phyloP scores from a whole-genome alignment of 23 tunicate species.

The Aplidium turbinatum region DNA sequence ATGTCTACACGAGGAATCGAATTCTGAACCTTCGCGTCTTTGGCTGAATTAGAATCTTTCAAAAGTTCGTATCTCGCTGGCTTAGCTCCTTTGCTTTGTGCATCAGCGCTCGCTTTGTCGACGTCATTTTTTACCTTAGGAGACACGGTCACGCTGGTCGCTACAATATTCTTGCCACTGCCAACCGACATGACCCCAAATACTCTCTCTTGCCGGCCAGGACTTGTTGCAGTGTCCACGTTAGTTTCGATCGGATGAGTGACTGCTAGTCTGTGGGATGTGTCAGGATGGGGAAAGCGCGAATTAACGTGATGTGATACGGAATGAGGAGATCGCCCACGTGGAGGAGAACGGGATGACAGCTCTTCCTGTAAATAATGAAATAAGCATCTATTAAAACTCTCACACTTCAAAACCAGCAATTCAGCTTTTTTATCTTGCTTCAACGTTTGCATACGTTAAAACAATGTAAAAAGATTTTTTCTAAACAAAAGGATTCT shows the following conservation, averaged over 20 bases:
- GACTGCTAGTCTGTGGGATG: constrained; percentile 6
- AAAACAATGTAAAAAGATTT: too few relatives aligned
- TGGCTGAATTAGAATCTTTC: constrained; percentile 16
- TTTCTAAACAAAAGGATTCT: too few relatives aligned
- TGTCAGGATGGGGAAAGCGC: not conserved
- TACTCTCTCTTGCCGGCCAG: constrained; percentile 39
- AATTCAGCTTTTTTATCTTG: too few relatives aligned
- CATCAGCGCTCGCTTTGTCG: not conserved
- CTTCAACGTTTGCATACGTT: too few relatives aligned
- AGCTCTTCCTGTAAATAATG: too few relatives aligned
- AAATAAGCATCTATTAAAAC: too few relatives aligned
- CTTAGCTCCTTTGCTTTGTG: not conserved
- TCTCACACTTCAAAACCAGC: too few relatives aligned
- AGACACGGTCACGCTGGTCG: constrained; percentile 41
- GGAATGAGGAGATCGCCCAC: not conserved
- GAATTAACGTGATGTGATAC: not conserved
- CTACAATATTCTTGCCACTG: constrained; percentile 16
- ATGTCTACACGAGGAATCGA: not conserved
- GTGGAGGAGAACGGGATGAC: not conserved
- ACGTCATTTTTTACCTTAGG: constrained; percentile 1
- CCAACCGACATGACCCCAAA: constrained; percentile 55
- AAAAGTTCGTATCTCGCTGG: constrained; percentile 12
- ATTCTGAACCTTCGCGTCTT: not conserved
- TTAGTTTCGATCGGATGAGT: constrained; percentile 32
- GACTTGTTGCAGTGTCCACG: not conserved